Base-by-base conservation (phyloP, 1,140 invertebrate genomes). In the Prorops nasuta region DNA sequence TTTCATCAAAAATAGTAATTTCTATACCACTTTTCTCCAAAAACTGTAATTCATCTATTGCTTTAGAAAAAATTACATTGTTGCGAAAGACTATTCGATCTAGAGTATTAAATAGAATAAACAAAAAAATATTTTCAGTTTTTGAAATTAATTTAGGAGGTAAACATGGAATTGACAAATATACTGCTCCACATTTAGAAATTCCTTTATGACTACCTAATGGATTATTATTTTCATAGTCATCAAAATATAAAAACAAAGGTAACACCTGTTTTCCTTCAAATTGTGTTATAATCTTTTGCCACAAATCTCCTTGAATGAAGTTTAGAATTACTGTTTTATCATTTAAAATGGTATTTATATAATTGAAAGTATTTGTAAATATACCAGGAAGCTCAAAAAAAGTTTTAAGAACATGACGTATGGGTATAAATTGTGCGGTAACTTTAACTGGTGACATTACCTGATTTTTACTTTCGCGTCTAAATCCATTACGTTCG, bases 141-240 rank as follows among this genome's bases (percentile, higher is more conserved):
- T n/a, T n/a, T n/a, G n/a, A n/a, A n/a, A n/a, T n/a, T n/a, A n/a
- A n/a, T n/a, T n/a, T n/a, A n/a, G n/a, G n/a, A n/a, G n/a, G n/a
- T n/a, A n/a, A n/a, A n/a, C n/a, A n/a, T n/a, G n/a, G n/a, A n/a
- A n/a, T n/a, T n/a, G n/a, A n/a, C n/a, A n/a, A n/a, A n/a, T n/a
- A n/a, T n/a, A n/a, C n/a, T n/a, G n/a, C n/a, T n/a, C n/a, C n/a
- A n/a, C n/a, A n/a, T n/a, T n/a, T n/a, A n/a, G n/a, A n/a, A 10
- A 51, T 46, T n/a, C 49, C 49, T 22, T 4, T 34, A 44, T 51
- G 41, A 44, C 35, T 31, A 3, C 49, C 49, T 1, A 51, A 17
- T 2, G 36, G 41, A 21, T 49, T 42, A 12, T 40, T 39, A 4
- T n/a, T n/a, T n/a, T n/a, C n/a, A n/a, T n/a, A n/a, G n/a, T n/a